Base-by-base conservation (phyloP, 2,797 vertebrate genomes). In the Amniataba percoides region DNA sequence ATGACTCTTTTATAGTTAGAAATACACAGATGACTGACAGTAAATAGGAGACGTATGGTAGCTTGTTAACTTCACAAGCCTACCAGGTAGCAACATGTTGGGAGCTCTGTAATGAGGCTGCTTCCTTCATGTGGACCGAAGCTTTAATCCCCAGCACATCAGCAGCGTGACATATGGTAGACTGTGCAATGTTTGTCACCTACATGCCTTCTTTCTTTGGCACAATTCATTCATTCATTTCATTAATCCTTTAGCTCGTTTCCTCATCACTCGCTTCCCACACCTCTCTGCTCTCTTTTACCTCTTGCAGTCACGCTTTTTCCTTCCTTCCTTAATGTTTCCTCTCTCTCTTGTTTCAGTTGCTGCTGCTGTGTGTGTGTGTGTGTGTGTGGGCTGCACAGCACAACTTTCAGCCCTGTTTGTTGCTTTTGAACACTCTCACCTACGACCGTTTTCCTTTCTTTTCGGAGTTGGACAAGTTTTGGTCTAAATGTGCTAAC, bases 81-180 rank as follows among this genome's bases (percentile, higher is more conserved):
- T 52, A 65, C 58, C 71, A 80, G 81, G 73, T 86, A 87, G 21
- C 64, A 76, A 67, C 53, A 62, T 81, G 70, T 62, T 49, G 49
- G 62, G 57, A 59, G 61, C 31, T 83, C 81, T 45, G 63, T 85
- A 88, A 85, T 81, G 84, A 87, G 81, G 72, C 55, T 27, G 57
- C 58, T 67, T 53, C 82, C 74, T 88, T 87, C 80, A 81, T 82
- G 81, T 84, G 82, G 81, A 84, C 79, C 19, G 27, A 77, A 64
- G 81, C 82, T 78, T 83, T 81, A 87, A 80, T 82, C 73, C 78
- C 49, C 56, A 15, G 19, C 65, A 55, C 60, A 48, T 72, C 64
- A 40, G 55, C 61, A 27, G 34, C 1, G 1, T 52, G 71, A 77
- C 81, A 62, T 64, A 74, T 77, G 86, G 40, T 72, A 66, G 84